Percentiles rank a stretch among this genome's conserved stretches.
Conservation (phyloP, 23 tunicate genomes). For the Ascidia mentula region DNA sequence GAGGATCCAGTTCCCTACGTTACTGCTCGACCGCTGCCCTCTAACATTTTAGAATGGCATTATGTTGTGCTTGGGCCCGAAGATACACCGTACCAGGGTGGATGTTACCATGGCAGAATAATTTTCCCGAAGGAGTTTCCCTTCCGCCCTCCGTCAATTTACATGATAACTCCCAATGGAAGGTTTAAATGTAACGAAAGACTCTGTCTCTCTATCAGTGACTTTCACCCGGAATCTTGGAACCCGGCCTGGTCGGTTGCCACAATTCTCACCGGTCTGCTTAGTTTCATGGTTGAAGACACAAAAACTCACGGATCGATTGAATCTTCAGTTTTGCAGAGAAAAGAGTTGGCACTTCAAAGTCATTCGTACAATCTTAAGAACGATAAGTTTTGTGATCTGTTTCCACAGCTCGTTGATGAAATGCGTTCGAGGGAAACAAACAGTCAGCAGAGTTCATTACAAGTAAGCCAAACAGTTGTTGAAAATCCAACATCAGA, state of each 20-base stretch:
- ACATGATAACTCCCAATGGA: constrained; percentile 94
- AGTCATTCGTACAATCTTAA: constrained; percentile 73
- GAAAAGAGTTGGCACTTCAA: constrained; percentile 49
- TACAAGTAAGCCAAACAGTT: too few relatives aligned
- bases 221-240: constrained; percentile 98
- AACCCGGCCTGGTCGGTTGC: constrained; percentile 99
- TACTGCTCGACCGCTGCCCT: constrained; percentile 86
- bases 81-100: constrained; percentile 92
- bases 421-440: constrained; percentile 46
- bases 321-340: constrained; percentile 52
- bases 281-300: constrained; percentile 95
- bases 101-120: constrained; percentile 86
- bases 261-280: constrained; percentile 89
- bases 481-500: too few relatives aligned
- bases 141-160: constrained; percentile 86
- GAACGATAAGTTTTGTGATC: constrained; percentile 74
- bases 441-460: too few relatives aligned
- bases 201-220: constrained; percentile 87
- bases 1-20: constrained; percentile 87
- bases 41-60: constrained; percentile 96
- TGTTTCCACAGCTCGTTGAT: constrained; percentile 79
- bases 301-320: constrained; percentile 91
- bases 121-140: constrained; percentile 94
- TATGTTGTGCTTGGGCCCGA: constrained; percentile 87
- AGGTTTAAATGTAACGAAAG: constrained; percentile 87